Evolutionary conservation across 1,140 invertebrate species (phyloP).

Genomic region (Acromyrmex echinatior): DNA sequence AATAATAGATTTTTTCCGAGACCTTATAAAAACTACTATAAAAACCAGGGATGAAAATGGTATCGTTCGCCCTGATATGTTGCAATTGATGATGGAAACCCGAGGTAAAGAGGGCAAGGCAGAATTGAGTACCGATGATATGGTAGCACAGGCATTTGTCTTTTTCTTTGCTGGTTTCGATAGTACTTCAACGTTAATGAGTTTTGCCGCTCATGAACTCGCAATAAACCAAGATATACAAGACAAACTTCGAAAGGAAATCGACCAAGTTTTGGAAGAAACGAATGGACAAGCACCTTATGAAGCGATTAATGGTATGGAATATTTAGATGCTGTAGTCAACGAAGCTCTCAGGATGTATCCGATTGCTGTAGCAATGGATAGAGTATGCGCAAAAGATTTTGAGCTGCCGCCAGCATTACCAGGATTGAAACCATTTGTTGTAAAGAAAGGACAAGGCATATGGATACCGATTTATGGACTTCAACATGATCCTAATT

Average conservation of each 20-base stretch:
- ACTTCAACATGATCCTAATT: conserved; percentile 78
- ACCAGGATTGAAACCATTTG: conserved; percentile 57
- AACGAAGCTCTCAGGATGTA: conserved; percentile 89
- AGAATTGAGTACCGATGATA: conserved; percentile 25
- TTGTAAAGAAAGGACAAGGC: conserved; percentile 79
- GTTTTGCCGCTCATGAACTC: conserved; percentile 86
- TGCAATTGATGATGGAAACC: conserved; percentile 60
- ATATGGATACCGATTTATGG: conserved; percentile 65
- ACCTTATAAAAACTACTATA: conserved; percentile 5
- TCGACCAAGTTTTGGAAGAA: conserved; percentile 83
- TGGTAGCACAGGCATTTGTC: conserved; percentile 80
- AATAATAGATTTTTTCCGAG: conserved; percentile 5
- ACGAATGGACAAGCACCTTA: conserved; percentile 81
- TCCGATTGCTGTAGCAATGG: conserved; percentile 85
- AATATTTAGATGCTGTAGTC: conserved; percentile 86
- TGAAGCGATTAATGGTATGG: conserved; percentile 82
- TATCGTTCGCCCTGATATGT: conserved; percentile 52
- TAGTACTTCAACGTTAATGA: conserved; percentile 85
- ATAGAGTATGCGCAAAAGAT: conserved; percentile 87
- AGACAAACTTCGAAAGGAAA: conserved; percentile 87
- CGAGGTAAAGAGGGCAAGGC: not conserved
- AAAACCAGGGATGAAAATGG: conserved; percentile 12
- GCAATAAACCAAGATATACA: conserved; percentile 88
- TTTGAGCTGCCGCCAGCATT: conserved; percentile 83
- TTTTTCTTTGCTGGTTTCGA: conserved; percentile 88